A percentile compares a stretch with the other conserved stretches of the same genome.
phyloP scores from a whole-genome alignment of 2,888 invertebrate genomes.

The Cotesia congregata region DNA sequence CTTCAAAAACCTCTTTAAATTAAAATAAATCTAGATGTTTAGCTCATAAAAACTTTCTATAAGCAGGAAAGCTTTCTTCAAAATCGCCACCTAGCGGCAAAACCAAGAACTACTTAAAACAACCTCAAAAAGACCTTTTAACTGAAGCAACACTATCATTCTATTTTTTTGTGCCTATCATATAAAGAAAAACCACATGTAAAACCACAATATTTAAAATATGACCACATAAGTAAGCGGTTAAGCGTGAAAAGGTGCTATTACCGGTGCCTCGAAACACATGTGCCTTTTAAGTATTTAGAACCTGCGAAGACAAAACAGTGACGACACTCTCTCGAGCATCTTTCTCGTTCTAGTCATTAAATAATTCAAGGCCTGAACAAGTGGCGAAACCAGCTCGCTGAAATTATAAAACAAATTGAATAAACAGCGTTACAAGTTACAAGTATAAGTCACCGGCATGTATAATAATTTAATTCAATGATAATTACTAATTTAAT shows the following conservation, averaged over 20 bases:
- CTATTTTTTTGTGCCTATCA: background rate
- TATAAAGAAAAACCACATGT: background rate
- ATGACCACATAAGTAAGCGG: background rate
- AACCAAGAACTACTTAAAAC: too few relatives aligned
- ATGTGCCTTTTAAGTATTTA: conserved; percentile 51
- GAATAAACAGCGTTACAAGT: background rate
- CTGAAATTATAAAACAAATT: background rate
- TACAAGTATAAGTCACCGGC: background rate
- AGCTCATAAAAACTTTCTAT: too few relatives aligned
- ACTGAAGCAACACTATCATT: too few relatives aligned
- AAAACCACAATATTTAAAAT: background rate
- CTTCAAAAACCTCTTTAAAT: too few relatives aligned
- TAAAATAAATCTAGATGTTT: too few relatives aligned
- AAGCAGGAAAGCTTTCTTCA: too few relatives aligned
- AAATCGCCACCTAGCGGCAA: too few relatives aligned
- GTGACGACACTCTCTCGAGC: background rate
- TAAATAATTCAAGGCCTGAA: conserved; percentile 56
- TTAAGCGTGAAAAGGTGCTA: background rate
- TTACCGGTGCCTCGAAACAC: background rate
- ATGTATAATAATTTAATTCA: background rate
- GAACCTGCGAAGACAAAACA: conserved; percentile 50
- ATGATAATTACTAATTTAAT: too few relatives aligned
- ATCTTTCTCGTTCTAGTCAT: conserved; percentile 10
- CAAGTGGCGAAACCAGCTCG: background rate
- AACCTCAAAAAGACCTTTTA: too few relatives aligned